Conservation (phyloP, 2,113 vertebrate species). For the Pelvicachromis taeniatus region DNA sequence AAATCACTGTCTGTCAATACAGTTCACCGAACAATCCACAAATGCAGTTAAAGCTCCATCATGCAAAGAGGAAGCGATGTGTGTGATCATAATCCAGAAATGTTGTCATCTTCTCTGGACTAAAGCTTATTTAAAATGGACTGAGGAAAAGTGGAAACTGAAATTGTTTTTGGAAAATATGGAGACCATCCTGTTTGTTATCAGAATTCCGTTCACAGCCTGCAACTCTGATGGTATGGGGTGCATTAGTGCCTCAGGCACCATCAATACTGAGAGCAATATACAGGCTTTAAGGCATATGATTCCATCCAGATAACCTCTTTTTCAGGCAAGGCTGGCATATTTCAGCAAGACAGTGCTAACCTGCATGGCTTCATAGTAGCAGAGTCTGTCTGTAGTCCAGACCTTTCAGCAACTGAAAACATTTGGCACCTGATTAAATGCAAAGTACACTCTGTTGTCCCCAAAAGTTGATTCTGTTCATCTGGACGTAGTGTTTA, state of each 20-base stretch:
- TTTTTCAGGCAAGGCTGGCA: neutral
- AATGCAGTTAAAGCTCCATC: neutral
- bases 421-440: neutral
- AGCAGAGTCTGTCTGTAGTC: neutral
- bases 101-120: neutral
- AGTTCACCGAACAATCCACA: neutral
- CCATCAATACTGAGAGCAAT: neutral
- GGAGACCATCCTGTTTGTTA: neutral
- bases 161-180: too few species aligned
- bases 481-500: too few species aligned
- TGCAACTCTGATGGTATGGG: neutral
- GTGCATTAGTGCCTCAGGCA: neutral
- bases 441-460: neutral
- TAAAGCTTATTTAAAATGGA: neutral
- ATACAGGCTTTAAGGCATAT: neutral
- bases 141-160: neutral
- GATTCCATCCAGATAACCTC: neutral
- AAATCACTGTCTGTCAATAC: neutral
- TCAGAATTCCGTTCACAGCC: neutral
- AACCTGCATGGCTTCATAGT: neutral
- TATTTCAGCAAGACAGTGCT: neutral
- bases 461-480: too few species aligned
- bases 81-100: neutral
- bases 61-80: neutral
- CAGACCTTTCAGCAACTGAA: neutral